Percentiles rank a stretch among this genome's conserved stretches.
These are phyloP conservation scores for Asobara japonica DNA, from an alignment of 1,140 invertebrate species.

Conservation along the genomic window DNA sequence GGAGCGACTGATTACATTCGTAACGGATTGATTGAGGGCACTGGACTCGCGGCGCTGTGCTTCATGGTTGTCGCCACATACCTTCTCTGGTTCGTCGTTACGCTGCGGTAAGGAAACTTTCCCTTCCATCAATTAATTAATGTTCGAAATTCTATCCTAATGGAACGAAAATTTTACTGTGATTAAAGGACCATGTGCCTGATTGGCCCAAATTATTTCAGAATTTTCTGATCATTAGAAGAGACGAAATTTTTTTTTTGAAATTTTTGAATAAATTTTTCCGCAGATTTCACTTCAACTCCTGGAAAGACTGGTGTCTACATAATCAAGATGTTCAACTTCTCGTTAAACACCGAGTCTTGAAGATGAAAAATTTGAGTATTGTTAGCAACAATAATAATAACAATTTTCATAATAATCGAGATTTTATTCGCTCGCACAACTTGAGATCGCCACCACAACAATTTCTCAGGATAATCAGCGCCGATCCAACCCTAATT, in stretches of 20 bases:
- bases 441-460: no score
- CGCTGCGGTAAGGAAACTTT: conserved; percentile 52
- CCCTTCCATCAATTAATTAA: no score
- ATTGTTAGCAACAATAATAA: conserved; percentile 3
- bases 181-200: no score
- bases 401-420: not conserved
- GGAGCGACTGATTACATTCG: conserved; percentile 62
- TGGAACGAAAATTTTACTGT: no score
- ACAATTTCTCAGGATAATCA: no score
- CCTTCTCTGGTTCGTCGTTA: conserved; percentile 59
- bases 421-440: no score
- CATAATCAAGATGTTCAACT: conserved; percentile 53
- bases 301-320: conserved; percentile 49
- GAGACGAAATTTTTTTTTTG: conserved; percentile 18
- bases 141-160: no score
- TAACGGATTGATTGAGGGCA: conserved; percentile 64
- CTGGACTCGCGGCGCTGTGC: conserved; percentile 60
- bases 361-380: conserved; percentile 9
- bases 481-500: no score
- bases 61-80: conserved; percentile 57
- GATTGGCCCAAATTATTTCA: not conserved
- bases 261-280: no score
- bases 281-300: conserved; percentile 53
- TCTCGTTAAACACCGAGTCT: conserved; percentile 38
- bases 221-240: conserved; percentile 1